Evolutionary conservation across 1,140 invertebrate genomes (phyloP).

Genomic region (Adoxophyes honmai): DNA sequence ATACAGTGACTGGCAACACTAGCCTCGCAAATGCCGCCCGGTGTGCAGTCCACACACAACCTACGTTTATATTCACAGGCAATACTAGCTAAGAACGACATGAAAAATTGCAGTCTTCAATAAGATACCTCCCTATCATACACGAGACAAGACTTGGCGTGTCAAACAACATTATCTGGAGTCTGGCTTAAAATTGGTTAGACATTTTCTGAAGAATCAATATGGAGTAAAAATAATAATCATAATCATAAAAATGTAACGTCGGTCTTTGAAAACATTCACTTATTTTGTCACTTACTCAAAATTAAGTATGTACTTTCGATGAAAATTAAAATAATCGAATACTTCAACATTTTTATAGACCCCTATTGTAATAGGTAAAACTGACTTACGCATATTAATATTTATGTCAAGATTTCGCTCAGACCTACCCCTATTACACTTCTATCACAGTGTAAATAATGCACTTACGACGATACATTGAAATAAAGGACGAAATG

Average conservation of each 20-base stretch:
- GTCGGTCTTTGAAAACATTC: neutral
- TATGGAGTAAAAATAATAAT: neutral
- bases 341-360: neutral
- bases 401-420: constrained; percentile 56
- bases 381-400: constrained; percentile 26
- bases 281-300: neutral
- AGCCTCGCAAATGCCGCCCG: neutral
- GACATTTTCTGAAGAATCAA: too few relatives aligned
- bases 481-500: constrained; percentile 36
- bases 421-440: constrained; percentile 58
- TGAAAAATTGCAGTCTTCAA: constrained; percentile 71
- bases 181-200: too few relatives aligned
- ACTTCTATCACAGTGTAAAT: constrained; percentile 74
- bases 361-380: constrained; percentile 13
- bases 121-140: constrained; percentile 50
- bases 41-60: constrained; percentile 24
- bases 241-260: neutral
- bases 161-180: constrained; percentile 19
- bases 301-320: neutral
- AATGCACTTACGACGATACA: constrained; percentile 68
- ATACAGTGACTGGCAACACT: neutral
- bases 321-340: neutral
- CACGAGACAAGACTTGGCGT: constrained; percentile 59
- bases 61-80: constrained; percentile 42
- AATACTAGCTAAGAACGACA: constrained; percentile 46